A percentile compares a stretch with the other conserved stretches of the same genome.
Evolutionary conservation across 2,888 invertebrate species (phyloP).

Genomic region (Mythimna impura): DNA sequence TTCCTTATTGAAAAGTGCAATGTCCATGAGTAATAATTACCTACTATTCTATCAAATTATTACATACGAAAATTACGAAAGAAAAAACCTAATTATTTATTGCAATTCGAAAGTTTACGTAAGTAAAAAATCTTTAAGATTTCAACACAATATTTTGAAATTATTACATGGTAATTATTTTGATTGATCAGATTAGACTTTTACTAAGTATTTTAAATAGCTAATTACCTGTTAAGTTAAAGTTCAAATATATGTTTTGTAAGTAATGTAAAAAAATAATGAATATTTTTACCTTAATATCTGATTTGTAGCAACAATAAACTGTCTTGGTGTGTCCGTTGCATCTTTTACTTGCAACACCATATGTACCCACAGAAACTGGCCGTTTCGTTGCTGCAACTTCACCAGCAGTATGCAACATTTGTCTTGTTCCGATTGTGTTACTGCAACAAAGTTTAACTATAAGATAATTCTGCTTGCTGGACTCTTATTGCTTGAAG

Average conservation of each 20-base stretch:
- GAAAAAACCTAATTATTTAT: not conserved
- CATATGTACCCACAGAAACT: constrained; percentile 98
- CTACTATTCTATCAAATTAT: not conserved
- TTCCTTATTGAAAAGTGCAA: too few species aligned
- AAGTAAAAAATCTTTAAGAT: not conserved
- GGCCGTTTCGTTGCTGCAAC: constrained; percentile 95
- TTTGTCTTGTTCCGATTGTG: constrained; percentile 99
- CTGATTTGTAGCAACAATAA: constrained; percentile 99
- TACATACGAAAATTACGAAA: not conserved
- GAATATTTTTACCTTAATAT: constrained; percentile 93
- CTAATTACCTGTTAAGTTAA: not conserved
- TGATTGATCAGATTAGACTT: too few species aligned
- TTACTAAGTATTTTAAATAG: too few species aligned
- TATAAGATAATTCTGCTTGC: not conserved
- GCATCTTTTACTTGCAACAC: constrained; percentile 98
- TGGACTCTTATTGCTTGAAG: too few species aligned
- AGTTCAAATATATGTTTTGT: not conserved
- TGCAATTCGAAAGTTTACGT: not conserved
- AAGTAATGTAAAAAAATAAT: not conserved
- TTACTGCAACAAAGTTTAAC: constrained; percentile 92
- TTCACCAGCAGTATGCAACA: constrained; percentile 98
- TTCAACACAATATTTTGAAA: not conserved
- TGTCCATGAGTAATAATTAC: too few species aligned
- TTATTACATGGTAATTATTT: not conserved
- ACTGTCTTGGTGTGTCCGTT: constrained; percentile 96